These are phyloP conservation scores for Scalopus aquaticus DNA, from an alignment of 2,113 vertebrate species.

Conservation along the genomic window DNA sequence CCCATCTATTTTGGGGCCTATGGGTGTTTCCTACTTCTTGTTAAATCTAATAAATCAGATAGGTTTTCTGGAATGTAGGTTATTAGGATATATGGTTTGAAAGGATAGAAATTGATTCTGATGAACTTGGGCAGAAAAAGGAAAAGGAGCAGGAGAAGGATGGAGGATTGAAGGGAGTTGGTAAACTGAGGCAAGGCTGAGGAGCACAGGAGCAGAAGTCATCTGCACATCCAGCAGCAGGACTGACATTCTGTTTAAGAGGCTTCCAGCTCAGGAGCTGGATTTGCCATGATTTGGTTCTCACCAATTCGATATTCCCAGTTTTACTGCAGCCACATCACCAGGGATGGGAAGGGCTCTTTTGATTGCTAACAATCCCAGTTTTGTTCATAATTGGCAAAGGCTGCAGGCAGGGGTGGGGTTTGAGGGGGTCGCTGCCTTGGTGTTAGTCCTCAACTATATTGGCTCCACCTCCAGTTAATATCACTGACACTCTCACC, in stretches of 20 bases:
- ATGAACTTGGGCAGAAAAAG: background rate
- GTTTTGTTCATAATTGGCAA: too few species aligned
- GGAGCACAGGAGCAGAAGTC: background rate
- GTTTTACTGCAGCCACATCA: background rate
- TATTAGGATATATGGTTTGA: background rate
- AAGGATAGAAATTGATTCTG: background rate
- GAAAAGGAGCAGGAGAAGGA: background rate
- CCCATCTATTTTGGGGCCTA: background rate
- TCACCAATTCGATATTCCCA: background rate
- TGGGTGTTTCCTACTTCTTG: background rate
- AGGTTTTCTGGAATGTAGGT: background rate
- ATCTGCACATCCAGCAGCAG: background rate
- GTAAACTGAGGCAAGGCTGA: background rate
- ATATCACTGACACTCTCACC: background rate
- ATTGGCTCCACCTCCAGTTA: rapidly evolving
- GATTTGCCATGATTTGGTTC: background rate
- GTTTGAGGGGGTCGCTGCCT: background rate
- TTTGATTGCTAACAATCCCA: background rate
- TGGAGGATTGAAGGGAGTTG: background rate
- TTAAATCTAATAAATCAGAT: background rate
- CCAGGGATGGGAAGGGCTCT: background rate
- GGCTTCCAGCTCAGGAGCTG: background rate
- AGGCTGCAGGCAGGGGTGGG: background rate
- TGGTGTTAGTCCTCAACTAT: background rate
- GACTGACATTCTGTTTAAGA: background rate